Evolutionary conservation across 1,140 invertebrate species (phyloP), one percentile per base, ranked within the genome.

Genomic region (Dreissena polymorpha): DNA sequence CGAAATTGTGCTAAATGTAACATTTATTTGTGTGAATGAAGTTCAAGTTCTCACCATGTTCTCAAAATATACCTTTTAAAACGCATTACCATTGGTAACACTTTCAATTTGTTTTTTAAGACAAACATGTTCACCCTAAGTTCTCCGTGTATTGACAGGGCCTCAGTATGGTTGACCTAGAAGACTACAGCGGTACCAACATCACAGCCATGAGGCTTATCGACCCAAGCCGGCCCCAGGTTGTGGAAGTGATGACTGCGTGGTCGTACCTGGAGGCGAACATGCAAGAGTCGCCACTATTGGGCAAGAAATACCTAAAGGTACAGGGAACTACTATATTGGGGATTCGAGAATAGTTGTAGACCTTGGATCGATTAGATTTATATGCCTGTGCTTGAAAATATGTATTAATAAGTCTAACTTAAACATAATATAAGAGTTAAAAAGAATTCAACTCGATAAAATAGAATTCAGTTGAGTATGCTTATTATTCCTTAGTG

Each of bases 171-270:
- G 85, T 92, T 18, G 89, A 93, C 74, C 81, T 93, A 53, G 89
- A 90, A 65, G 89, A 92, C 55, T 93, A 88, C 76, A 91, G 89
- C 49, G 89, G 88, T 18, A 91, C 90, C 16, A 93, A 93, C 85
- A 89, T 93, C 49, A 93, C 92, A 12, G 89, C 89, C 23, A 88
- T 91, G 63, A 82, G 91, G 16, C 78, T 93, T 13, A 90, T 93
- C n/a, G 87, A 92, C 75, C 88, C 90, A 2, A 74, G 83, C 10
- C 79, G 86, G 53, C 86, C 86, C 14, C 51, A 82, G 50, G 88
- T 92, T 2, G 72, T 87, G 25, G 85, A 87, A 18, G 87, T 89
- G 0, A 86, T 86, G 13, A 81, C 81, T 10, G 89, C 90, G 57
- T 91, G 90, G 89, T 83, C 87, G 8, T 80, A 88, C 50, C 75